A percentile compares a stretch with the other conserved stretches of the same genome.
Evolutionary conservation across 2,888 invertebrate genomes (phyloP).

Genomic region (Tuberolachnus salignus): DNA sequence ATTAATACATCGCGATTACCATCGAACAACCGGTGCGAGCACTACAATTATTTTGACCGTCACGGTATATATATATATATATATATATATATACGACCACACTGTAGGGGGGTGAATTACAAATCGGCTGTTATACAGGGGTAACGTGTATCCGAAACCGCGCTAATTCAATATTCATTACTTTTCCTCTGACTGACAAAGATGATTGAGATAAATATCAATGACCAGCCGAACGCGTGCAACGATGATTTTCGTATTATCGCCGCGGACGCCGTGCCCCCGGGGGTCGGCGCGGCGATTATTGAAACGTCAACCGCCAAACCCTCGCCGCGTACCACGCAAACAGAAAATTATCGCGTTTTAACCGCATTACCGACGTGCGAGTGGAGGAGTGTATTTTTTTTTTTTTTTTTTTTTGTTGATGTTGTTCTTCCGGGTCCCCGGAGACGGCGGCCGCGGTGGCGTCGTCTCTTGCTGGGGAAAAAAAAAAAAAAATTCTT

Average conservation of each 20-base stretch:
- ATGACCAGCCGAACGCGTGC: too few relatives aligned
- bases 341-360: constrained; percentile 55
- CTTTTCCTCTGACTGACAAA: too few relatives aligned
- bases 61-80: too few relatives aligned
- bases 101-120: not conserved
- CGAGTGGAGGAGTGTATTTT: not conserved
- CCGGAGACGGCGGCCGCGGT: constrained; percentile 18
- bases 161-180: too few relatives aligned
- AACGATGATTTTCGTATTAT: too few relatives aligned
- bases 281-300: not conserved
- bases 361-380: constrained; percentile 42
- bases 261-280: too few relatives aligned
- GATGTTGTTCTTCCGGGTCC: constrained; percentile 5
- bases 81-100: too few relatives aligned
- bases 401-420: constrained; percentile 6
- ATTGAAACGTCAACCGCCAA: constrained; percentile 54
- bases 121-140: too few relatives aligned
- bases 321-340: constrained; percentile 46
- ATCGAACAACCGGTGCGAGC: not conserved
- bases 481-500: constrained; percentile 8
- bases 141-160: too few relatives aligned
- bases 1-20: too few relatives aligned
- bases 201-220: too few relatives aligned
- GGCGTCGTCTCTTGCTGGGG: not conserved
- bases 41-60: not conserved